Evolutionary conservation across 2,113 vertebrate species (phyloP), one percentile per base, ranked within the genome.

Genomic region (Bos taurus): DNA sequence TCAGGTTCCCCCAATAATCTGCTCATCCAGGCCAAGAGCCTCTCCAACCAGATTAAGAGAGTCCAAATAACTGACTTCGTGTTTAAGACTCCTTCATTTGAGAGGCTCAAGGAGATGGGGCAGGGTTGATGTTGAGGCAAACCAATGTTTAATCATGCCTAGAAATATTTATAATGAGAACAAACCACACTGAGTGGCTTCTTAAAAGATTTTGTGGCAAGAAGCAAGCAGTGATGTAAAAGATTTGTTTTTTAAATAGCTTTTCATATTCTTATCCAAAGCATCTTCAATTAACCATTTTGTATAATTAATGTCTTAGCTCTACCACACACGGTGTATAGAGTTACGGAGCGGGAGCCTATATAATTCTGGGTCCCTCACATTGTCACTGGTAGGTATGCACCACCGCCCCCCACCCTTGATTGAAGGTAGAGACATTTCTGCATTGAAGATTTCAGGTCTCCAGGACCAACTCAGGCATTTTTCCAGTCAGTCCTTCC

Each of bases 251-350:
- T 91, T 40, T 11, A 1, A 96, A 80, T 23, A 78, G 46, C 10
- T 92, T 93, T 84, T 96, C 92, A 67, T 62, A n/a, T 71, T 97
- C 59, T 96, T 88, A 81, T 67, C 89, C 64, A 67, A 92, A 96
- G 67, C 59, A 78, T 90, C 78, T 96, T 92, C 86, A 52, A 14
- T 92, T 71, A 90, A 74, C 71, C 78, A 23, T 56, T 83, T 28
- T 52, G n/a, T 84, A 28, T 84, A 48, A 74, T 94, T 86, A 93
- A 52, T 52, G 28, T 91, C 88, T 78, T 25, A 74, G 50, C 50
- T n/a, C 52, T 71, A 11, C 43, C 50, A 56, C 36, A 25, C 40
- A 64, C 6, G 48, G 56, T 17, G 40, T 26, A n/a, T 15, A 7
- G 2, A n/a, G 64, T 80, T 74, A 48, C 3, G 3, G 11, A 48